These are phyloP conservation scores for Acronicta aceris DNA, from an alignment of 2,888 invertebrate species.

Conservation along the genomic window DNA sequence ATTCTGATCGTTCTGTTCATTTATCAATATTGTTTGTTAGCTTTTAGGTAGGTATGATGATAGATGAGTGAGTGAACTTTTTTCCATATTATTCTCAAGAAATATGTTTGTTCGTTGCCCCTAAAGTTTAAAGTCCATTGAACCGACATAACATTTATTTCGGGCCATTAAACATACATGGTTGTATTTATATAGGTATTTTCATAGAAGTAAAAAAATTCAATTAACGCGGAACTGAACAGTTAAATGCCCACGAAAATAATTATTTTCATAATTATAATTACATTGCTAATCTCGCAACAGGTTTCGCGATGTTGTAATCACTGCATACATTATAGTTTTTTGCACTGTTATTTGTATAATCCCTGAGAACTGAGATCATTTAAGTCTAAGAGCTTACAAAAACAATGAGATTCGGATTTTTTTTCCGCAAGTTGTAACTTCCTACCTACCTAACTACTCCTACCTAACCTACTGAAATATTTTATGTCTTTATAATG, in stretches of 20 bases:
- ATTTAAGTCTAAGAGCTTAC: slow-evolving; percentile 17
- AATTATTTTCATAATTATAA: slow-evolving; percentile 40
- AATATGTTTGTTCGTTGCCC: neutral
- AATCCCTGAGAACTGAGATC: slow-evolving; percentile 41
- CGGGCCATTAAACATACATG: neutral
- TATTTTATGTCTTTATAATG: slow-evolving; percentile 4
- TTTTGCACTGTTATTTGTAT: slow-evolving; percentile 6
- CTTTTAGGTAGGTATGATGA: neutral
- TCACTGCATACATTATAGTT: slow-evolving; percentile 29
- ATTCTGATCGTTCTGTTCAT: no score
- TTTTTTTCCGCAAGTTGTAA: slow-evolving; percentile 14
- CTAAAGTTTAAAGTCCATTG: slow-evolving; percentile 27
- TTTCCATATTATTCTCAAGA: no score
- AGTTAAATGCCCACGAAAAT: slow-evolving; percentile 23
- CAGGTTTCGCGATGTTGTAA: slow-evolving; percentile 42
- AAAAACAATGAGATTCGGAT: slow-evolving; percentile 31
- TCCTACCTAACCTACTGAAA: slow-evolving; percentile 8
- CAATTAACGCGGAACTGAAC: slow-evolving; percentile 41
- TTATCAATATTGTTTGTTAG: no score
- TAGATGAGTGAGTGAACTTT: no score
- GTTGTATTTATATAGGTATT: neutral
- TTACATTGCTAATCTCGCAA: slow-evolving; percentile 26
- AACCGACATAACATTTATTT: slow-evolving; percentile 4
- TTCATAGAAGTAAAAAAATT: slow-evolving; percentile 23
- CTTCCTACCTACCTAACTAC: no score